Base-by-base conservation (phyloP, 2,797 vertebrate species). In the Microcaecilia unicolor region DNA sequence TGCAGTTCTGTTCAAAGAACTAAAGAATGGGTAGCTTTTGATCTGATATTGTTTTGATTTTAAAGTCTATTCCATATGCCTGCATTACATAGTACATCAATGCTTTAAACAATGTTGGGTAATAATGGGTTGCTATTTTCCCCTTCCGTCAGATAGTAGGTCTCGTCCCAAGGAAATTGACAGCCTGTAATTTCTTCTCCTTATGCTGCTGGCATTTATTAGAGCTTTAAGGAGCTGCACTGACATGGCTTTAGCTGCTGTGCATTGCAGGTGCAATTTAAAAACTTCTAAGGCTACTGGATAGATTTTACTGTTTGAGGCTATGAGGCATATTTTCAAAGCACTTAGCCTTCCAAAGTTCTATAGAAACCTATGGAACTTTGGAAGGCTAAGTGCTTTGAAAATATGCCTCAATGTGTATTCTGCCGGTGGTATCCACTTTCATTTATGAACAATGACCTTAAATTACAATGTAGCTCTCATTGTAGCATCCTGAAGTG, bases 391-490 rank as follows among this genome's bases (percentile, higher is more conserved):
- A n/a, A n/a, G n/a, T n/a, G n/a, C n/a, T n/a, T n/a, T n/a, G n/a
- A n/a, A n/a, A n/a, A n/a, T n/a, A n/a, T n/a, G n/a, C n/a, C n/a
- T n/a, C n/a, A n/a, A n/a, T 27, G 9, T 28, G 28, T n/a, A 21
- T 30, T 33, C 5, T 25, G 3, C 20, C 15, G 26, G 7, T 4
- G 15, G 39, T 4, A 34, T 19, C 34, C 41, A 27, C 5, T 2
- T 16, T 40, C 4, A 4, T 19, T 26, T 27, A 15, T 31, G 23
- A 18, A 22, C 51, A 57, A 64, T 50, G 41, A 19, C 15, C 31
- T 21, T 36, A 44, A 42, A 44, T 37, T 31, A 44, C 19, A 39
- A 15, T 31, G 46, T 43, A 37, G 42, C 14, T 18, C 15, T 9
- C 31, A 13, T 22, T 17, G 7, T 13, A 9, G 9, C 24, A 13